These are phyloP conservation scores for Todiramphus saurophagus DNA, from an alignment of 2,113 vertebrate genomes.

Conservation along the genomic window DNA sequence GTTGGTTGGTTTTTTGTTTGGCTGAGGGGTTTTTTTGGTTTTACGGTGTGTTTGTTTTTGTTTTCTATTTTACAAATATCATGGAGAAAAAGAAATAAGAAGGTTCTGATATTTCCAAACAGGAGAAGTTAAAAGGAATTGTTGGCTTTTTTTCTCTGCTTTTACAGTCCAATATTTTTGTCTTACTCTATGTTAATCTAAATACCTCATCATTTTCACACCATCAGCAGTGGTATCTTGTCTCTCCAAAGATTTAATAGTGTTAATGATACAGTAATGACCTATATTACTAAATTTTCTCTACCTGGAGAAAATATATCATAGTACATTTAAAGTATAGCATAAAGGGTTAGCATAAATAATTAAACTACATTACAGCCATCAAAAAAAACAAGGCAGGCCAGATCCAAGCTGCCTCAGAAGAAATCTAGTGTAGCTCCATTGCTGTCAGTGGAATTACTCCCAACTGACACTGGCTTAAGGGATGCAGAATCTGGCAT, in stretches of 20 bases:
- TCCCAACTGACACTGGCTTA: conserved; percentile 15
- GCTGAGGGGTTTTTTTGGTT: background rate
- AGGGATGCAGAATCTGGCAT: conserved; percentile 21
- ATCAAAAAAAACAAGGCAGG: background rate
- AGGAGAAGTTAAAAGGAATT: background rate
- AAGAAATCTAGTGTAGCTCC: conserved; percentile 25
- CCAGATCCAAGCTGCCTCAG: background rate
- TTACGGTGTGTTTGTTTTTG: no score
- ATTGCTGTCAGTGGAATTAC: conserved; percentile 2
- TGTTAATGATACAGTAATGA: conserved; percentile 27
- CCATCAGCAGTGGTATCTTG: background rate
- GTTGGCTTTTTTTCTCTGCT: background rate
- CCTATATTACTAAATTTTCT: conserved; percentile 41
- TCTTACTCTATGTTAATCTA: background rate
- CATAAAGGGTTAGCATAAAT: conserved; percentile 48
- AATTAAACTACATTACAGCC: conserved; percentile 54
- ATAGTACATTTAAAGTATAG: conserved; percentile 11
- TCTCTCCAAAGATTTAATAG: conserved; percentile 21
- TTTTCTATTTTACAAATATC: background rate
- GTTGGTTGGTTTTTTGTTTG: no score
- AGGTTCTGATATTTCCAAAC: background rate
- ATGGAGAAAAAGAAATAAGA: background rate
- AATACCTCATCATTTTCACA: conserved; percentile 21
- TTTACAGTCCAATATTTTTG: background rate
- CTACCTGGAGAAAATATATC: conserved; percentile 54